A percentile compares a stretch with the other conserved stretches of the same genome.
Evolutionary conservation across 2,888 invertebrate species (phyloP).

Genomic region (Leptinotarsa peninsularis): DNA sequence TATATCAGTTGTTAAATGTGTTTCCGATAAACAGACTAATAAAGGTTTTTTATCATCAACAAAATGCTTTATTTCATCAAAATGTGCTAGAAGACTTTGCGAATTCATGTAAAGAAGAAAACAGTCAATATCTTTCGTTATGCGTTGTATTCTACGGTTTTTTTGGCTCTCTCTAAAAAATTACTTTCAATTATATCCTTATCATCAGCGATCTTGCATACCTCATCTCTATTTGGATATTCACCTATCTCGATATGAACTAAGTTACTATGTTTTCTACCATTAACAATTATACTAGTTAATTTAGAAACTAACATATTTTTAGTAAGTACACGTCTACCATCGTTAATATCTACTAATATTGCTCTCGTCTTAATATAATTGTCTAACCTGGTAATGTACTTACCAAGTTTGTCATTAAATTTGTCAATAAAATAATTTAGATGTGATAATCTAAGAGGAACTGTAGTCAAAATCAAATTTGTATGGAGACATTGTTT

Average conservation of each 20-base stretch:
- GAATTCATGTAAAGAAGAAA: not conserved
- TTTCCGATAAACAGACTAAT: not conserved
- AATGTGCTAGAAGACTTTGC: constrained; percentile 1
- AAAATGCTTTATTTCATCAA: not conserved
- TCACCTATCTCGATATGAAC: not conserved
- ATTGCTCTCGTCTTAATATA: not conserved
- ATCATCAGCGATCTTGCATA: too few species aligned
- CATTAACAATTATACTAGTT: not conserved
- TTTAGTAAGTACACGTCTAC: not conserved
- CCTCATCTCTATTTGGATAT: too few species aligned
- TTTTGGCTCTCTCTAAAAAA: not conserved
- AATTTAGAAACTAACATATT: not conserved
- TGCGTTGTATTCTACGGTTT: not conserved
- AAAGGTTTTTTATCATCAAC: constrained; percentile 1
- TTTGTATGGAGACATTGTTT: constrained; percentile 1
- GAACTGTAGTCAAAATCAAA: not conserved
- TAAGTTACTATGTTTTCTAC: not conserved
- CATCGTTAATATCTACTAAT: too few species aligned
- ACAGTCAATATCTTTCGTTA: not conserved
- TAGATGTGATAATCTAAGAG: not conserved
- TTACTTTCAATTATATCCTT: not conserved
- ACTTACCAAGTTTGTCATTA: not conserved
- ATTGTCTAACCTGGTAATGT: not conserved
- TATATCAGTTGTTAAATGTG: not conserved
- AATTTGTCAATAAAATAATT: not conserved